Evolutionary conservation across 2,888 invertebrate genomes (phyloP).

Genomic region (Eupithecia tripunctaria): DNA sequence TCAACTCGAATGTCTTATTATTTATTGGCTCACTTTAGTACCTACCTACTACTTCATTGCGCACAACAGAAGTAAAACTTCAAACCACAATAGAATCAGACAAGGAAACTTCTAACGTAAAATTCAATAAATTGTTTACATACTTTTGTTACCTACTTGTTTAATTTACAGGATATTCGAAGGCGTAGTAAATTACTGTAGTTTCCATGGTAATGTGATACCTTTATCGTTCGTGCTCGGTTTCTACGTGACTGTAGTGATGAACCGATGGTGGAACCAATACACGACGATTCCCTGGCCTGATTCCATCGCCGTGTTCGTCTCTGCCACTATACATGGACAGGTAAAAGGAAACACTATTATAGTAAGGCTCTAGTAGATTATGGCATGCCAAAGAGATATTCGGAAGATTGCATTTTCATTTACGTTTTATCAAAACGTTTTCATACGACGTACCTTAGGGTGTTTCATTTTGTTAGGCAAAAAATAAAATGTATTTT

Average conservation of each 20-base stretch:
- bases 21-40: background rate
- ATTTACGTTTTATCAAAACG: background rate
- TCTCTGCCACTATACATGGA: slow-evolving; percentile 92
- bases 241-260: slow-evolving; percentile 96
- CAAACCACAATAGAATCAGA: background rate
- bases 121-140: background rate
- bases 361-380: background rate
- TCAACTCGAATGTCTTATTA: background rate
- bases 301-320: slow-evolving; percentile 93
- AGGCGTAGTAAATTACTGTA: slow-evolving; percentile 92
- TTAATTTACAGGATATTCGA: slow-evolving; percentile 89
- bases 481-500: no score
- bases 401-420: background rate
- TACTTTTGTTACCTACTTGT: slow-evolving; percentile 3
- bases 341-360: slow-evolving; percentile 77
- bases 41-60: no score
- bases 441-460: background rate
- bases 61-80: background rate
- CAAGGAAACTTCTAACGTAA: background rate
- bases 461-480: no score
- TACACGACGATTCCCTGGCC: slow-evolving; percentile 94
- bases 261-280: slow-evolving; percentile 96
- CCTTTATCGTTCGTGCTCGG: slow-evolving; percentile 97
- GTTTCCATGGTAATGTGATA: slow-evolving; percentile 93
- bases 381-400: background rate